These are phyloP conservation scores for Cygnus atratus DNA, from an alignment of 2,113 vertebrate genomes.

Conservation along the genomic window DNA sequence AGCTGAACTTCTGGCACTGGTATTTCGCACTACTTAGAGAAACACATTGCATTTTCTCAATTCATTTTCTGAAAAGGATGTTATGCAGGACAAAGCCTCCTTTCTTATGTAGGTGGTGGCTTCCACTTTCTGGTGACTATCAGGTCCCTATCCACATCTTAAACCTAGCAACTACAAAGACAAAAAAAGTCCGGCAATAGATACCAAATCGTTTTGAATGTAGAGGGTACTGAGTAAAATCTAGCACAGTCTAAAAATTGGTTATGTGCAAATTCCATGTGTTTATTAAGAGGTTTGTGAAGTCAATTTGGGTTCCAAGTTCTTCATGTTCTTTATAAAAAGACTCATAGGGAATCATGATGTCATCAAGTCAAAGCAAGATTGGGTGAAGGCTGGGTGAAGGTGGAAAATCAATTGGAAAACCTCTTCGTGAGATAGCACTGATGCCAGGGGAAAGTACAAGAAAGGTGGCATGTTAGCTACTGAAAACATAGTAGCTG, in stretches of 20 bases:
- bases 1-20: not conserved
- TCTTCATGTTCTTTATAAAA: rapidly evolving
- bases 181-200: not conserved
- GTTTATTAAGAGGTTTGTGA: not conserved
- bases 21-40: not conserved
- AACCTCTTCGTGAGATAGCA: not conserved
- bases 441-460: not conserved
- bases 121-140: not conserved
- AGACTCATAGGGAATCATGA: not conserved
- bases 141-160: not conserved
- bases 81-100: not conserved
- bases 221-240: not conserved
- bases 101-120: not conserved
- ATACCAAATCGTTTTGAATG: not conserved
- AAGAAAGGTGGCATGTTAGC: not conserved
- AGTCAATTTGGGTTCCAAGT: not conserved
- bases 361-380: not conserved
- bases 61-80: not conserved
- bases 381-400: not conserved
- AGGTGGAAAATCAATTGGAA: not conserved
- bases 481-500: not conserved
- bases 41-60: not conserved
- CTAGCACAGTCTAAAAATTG: not conserved
- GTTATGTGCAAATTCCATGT: not conserved
- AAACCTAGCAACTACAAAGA: not conserved